Percentiles rank a stretch among this genome's conserved stretches.
These are phyloP conservation scores for Tricholaema leucomelas DNA, from an alignment of 2,113 vertebrate genomes.

Conservation along the genomic window DNA sequence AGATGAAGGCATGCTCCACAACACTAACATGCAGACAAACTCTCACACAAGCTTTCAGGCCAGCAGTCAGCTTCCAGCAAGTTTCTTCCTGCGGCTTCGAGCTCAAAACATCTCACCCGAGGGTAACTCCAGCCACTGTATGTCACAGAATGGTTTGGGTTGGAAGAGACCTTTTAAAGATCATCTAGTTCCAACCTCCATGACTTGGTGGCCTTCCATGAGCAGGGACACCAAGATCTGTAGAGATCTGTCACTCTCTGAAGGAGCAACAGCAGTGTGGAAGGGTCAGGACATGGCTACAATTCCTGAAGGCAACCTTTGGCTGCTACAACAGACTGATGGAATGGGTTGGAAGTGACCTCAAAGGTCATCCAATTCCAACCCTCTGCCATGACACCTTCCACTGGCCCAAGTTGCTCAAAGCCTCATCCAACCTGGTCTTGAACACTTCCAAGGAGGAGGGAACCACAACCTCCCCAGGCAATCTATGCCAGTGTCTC, in stretches of 20 bases:
- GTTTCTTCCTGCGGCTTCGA: neutral
- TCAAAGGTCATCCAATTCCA: too few species aligned
- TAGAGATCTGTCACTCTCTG: neutral
- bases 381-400: too few species aligned
- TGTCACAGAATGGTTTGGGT: too few species aligned
- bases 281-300: neutral
- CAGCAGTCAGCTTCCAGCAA: slow-evolving; percentile 1
- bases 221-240: neutral
- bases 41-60: slow-evolving; percentile 70
- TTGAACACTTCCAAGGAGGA: too few species aligned
- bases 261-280: neutral
- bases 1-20: slow-evolving; percentile 70
- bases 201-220: too few species aligned
- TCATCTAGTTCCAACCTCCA: too few species aligned
- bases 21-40: slow-evolving; percentile 71
- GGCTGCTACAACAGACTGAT: neutral
- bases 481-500: too few species aligned
- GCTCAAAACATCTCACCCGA: neutral
- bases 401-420: too few species aligned
- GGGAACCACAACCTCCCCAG: too few species aligned
- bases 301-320: neutral
- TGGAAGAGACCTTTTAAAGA: too few species aligned
- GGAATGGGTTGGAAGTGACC: too few species aligned
- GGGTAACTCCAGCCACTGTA: neutral
- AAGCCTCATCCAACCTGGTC: too few species aligned